A percentile compares a stretch with the other conserved stretches of the same genome.
Evolutionary conservation across 2,797 vertebrate genomes (phyloP).

Genomic region (Chlorospingus semifuscus): DNA sequence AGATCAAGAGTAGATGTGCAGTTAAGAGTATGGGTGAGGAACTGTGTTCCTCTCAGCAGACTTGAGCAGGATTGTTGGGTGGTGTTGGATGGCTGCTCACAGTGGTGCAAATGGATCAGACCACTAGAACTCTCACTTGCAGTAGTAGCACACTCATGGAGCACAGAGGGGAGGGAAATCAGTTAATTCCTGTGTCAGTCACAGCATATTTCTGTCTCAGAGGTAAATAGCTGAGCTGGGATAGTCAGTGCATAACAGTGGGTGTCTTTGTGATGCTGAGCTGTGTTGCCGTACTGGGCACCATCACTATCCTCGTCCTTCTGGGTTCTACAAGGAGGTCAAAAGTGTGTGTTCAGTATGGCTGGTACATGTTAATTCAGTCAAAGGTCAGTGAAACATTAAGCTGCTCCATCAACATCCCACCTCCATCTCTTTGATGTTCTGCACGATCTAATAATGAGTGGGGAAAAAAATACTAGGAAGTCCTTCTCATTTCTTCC

Average conservation of each 20-base stretch:
- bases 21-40: not conserved
- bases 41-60: not conserved
- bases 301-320: not conserved
- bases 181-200: not conserved
- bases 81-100: not conserved
- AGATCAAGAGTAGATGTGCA: not conserved
- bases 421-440: not conserved
- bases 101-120: not conserved
- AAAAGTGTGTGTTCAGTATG: not conserved
- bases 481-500: not conserved
- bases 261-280: not conserved
- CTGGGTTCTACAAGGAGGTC: not conserved
- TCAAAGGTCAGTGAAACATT: not conserved
- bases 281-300: not conserved
- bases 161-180: not conserved
- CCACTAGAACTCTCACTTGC: not conserved
- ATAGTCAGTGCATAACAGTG: not conserved
- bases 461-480: not conserved
- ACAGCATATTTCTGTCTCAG: not conserved
- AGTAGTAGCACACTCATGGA: not conserved
- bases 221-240: not conserved
- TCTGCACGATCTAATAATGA: not conserved
- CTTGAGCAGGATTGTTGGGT: rapidly evolving
- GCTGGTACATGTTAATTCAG: not conserved
- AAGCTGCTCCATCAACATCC: not conserved